Conservation (phyloP, 2,888 invertebrate genomes). For the Lymantria dispar region DNA sequence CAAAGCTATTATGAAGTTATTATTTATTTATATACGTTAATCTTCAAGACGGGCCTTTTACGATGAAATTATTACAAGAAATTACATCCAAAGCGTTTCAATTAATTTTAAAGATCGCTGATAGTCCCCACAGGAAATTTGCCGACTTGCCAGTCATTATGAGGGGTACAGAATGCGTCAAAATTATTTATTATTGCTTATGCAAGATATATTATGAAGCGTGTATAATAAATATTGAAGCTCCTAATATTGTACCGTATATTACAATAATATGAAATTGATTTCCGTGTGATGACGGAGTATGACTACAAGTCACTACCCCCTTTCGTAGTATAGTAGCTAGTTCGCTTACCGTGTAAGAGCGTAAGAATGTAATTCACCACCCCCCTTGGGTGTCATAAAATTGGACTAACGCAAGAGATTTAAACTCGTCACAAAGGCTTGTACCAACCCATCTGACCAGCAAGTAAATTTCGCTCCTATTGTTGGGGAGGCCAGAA, state of each 20-base stretch:
- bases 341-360: too few species aligned
- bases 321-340: too few species aligned
- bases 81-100: slow-evolving; percentile 47
- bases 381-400: too few species aligned
- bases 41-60: slow-evolving; percentile 36
- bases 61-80: slow-evolving; percentile 40
- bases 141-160: slow-evolving; percentile 47
- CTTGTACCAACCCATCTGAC: too few species aligned
- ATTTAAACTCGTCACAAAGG: too few species aligned
- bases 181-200: slow-evolving; percentile 35
- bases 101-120: slow-evolving; percentile 51
- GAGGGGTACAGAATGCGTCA: slow-evolving; percentile 32
- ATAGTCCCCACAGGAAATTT: slow-evolving; percentile 49
- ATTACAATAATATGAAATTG: too few species aligned
- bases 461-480: too few species aligned
- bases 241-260: slow-evolving; percentile 2
- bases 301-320: too few species aligned
- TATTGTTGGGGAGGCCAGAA: too few species aligned
- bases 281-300: too few species aligned
- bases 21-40: slow-evolving; percentile 39
- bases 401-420: too few species aligned
- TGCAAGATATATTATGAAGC: slow-evolving; percentile 6
- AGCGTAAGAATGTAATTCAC: too few species aligned
- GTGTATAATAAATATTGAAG: slow-evolving; percentile 13
- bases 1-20: slow-evolving; percentile 31